Conservation (phyloP, 2,113 vertebrate species). For the Mirounga angustirostris region DNA sequence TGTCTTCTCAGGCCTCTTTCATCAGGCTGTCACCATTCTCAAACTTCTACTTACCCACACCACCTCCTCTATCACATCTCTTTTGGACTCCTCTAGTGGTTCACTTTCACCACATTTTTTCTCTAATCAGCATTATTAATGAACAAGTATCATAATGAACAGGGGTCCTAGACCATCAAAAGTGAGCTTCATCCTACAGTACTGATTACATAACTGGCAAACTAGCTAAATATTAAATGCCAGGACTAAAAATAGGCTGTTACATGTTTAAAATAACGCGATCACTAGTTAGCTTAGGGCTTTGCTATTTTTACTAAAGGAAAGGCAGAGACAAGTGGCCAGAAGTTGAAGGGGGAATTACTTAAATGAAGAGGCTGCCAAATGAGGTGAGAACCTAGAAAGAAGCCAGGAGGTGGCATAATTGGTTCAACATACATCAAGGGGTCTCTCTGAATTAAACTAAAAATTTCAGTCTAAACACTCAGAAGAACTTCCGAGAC, state of each 20-base stretch:
- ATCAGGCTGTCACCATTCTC: neutral
- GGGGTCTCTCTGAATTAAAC: neutral
- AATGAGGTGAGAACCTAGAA: slow-evolving; percentile 3
- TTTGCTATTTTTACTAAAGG: slow-evolving; percentile 81
- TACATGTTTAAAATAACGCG: slow-evolving; percentile 78
- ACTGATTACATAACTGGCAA: slow-evolving; percentile 80
- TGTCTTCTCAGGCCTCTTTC: neutral
- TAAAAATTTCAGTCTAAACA: slow-evolving; percentile 28
- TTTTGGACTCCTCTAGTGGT: slow-evolving; percentile 5
- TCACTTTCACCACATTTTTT: slow-evolving; percentile 22
- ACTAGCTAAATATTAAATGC: slow-evolving; percentile 79
- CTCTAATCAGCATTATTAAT: slow-evolving; percentile 55
- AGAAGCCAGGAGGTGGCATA: slow-evolving; percentile 64
- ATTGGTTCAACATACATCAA: neutral
- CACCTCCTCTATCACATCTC: neutral
- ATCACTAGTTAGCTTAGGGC: slow-evolving; percentile 72
- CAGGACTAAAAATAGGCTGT: slow-evolving; percentile 81
- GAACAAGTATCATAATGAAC: slow-evolving; percentile 14
- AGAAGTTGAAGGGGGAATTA: slow-evolving; percentile 59
- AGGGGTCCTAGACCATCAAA: slow-evolving; percentile 59
- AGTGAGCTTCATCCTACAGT: slow-evolving; percentile 52
- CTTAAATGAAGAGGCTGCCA: slow-evolving; percentile 46
- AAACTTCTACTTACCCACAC: neutral
- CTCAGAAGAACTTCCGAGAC: neutral
- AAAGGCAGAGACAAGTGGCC: slow-evolving; percentile 64